phyloP scores from a whole-genome alignment of 2,797 vertebrate genomes.

The Hirundo rustica region DNA sequence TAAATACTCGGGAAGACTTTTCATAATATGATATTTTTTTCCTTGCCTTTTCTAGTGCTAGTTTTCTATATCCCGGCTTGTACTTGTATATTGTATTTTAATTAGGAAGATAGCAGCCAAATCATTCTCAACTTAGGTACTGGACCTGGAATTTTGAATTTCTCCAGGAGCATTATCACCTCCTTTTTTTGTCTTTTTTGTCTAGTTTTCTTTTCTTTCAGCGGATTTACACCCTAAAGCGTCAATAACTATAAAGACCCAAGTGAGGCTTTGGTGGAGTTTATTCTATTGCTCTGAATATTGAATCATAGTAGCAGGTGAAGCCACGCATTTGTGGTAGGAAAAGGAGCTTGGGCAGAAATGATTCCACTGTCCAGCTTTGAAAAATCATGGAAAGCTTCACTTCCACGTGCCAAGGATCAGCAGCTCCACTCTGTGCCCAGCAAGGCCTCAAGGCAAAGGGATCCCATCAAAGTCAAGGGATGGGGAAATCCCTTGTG shows the following conservation, averaged over 20 bases:
- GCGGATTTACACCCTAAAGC: background rate
- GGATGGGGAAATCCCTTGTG: background rate
- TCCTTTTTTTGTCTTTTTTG: background rate
- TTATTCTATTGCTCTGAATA: background rate
- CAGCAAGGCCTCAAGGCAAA: background rate
- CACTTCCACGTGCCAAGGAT: background rate
- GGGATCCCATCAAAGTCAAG: background rate
- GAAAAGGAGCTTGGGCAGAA: background rate
- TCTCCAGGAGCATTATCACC: background rate
- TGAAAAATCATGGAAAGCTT: background rate
- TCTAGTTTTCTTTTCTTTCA: background rate
- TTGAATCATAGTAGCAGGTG: background rate
- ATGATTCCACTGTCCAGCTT: background rate
- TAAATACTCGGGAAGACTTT: background rate
- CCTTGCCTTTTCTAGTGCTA: background rate
- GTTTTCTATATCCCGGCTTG: background rate
- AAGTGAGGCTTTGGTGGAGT: background rate
- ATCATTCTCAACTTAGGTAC: background rate
- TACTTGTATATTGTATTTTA: background rate
- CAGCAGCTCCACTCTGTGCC: accelerated
- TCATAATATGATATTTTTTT: accelerated
- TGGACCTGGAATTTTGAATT: background rate
- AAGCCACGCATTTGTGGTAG: background rate
- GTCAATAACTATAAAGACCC: background rate
- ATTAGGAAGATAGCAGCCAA: background rate